phyloP scores from a whole-genome alignment of 2,797 vertebrate genomes.

The Limnodromus scolopaceus region DNA sequence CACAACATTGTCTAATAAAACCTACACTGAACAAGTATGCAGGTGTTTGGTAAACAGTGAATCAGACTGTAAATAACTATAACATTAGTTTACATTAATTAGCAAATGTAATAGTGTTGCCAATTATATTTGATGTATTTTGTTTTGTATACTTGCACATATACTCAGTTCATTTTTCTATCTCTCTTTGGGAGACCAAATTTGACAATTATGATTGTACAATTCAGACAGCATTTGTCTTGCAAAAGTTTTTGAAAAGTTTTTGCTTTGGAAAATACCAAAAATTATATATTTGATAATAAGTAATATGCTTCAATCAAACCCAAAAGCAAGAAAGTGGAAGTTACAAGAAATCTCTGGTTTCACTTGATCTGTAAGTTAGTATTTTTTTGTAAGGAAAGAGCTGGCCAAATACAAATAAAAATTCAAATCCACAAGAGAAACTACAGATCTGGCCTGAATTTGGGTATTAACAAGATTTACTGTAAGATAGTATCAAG shows the following conservation, averaged over 20 bases:
- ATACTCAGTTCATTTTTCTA: neutral
- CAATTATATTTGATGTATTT: neutral
- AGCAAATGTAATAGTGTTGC: neutral
- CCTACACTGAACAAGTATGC: neutral
- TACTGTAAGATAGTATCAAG: neutral
- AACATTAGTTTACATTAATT: neutral
- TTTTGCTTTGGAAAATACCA: neutral
- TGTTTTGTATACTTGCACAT: neutral
- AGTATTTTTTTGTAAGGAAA: neutral
- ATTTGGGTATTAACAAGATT: neutral
- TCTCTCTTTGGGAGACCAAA: neutral
- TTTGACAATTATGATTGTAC: neutral
- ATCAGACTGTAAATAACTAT: neutral
- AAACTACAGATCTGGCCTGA: neutral
- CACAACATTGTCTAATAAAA: neutral
- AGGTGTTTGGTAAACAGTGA: neutral
- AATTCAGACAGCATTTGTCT: neutral
- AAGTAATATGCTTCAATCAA: neutral
- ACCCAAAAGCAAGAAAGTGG: neutral
- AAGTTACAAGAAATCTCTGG: neutral
- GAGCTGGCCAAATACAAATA: neutral
- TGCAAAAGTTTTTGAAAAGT: no score
- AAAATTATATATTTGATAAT: neutral
- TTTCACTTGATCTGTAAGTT: neutral
- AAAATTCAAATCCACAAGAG: neutral